Evolutionary conservation across 1,140 invertebrate genomes (phyloP), one percentile per base, ranked within the genome.

Genomic region (Neuroterus valhalla): DNA sequence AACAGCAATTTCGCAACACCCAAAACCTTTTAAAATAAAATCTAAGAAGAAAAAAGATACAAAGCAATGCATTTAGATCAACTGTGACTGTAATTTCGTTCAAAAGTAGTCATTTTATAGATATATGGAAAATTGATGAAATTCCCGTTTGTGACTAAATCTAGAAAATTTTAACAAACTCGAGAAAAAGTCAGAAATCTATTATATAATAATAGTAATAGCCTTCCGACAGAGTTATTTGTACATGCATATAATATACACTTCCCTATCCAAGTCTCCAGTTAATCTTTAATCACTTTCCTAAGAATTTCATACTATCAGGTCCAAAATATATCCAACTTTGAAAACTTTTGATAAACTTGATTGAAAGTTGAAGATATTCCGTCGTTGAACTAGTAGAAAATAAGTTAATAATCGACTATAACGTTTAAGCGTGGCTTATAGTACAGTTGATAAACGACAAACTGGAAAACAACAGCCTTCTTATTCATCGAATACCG

Each of bases 401-500:
- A 62, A 62, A 62, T 62, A 62, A 62, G 26, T 62, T 62, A 62
- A 62, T 62, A 62, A 26, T 62, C 23, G 12, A 62, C 55, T 62
- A 38, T n/a, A 62, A 62, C n/a, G 31, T 31, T 31, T 23, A 14
- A 62, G 31, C 55, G 55, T 62, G 55, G 55, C 26, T 62, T 62
- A 62, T 62, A 31, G 31, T 62, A 62, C 55, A 62, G 68, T 66
- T 48, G 45, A 73, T 66, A 55, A 74, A 17, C 19, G 50, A 71
- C 14, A 66, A 19, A 66, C 46, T 66, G 12, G 43, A 77, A 66
- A 78, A 72, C 77, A 81, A 87, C 82, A 88, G 79, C 84, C 84
- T 85, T 87, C 80, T 78, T 75, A 84, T 87, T 84, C 2, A 48
- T 48, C 15, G 23, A 62, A 15, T 82, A 85, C 84, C 85, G 74